phyloP scores from a whole-genome alignment of 2,888 invertebrate genomes.

The Pheosia gnoma region DNA sequence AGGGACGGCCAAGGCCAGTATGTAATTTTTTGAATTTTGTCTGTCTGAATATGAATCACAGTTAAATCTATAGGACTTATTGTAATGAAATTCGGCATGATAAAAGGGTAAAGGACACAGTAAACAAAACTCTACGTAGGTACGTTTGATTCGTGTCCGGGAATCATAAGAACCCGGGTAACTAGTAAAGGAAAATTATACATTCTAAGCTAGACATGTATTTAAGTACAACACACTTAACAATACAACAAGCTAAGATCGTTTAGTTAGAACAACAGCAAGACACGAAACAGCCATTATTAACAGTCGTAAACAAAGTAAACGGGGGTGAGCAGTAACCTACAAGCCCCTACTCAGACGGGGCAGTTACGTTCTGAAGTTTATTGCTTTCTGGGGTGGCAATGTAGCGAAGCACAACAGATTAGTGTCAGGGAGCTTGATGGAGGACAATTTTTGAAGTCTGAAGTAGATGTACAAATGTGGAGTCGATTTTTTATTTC shows the following conservation, averaged over 20 bases:
- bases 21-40: too few species aligned
- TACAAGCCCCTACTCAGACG: conserved; percentile 6
- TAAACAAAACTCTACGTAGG: conserved; percentile 3
- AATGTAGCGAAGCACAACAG: background rate
- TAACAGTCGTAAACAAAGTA: conserved; percentile 13
- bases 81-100: too few species aligned
- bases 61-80: too few species aligned
- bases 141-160: too few species aligned
- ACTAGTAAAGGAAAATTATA: background rate
- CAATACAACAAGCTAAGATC: background rate
- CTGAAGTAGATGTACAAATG: background rate
- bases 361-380: conserved; percentile 3
- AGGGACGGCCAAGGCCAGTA: too few species aligned
- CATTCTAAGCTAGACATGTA: too few species aligned
- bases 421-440: background rate
- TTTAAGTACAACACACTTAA: background rate
- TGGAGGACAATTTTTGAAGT: background rate
- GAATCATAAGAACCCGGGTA: too few species aligned
- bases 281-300: conserved; percentile 30
- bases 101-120: too few species aligned
- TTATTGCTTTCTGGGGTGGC: conserved; percentile 17
- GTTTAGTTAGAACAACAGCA: background rate
- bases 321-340: conserved; percentile 10
- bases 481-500: background rate
- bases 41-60: too few species aligned